Conservation (phyloP, 2,888 invertebrate species). For the Eupeodes luniger region DNA sequence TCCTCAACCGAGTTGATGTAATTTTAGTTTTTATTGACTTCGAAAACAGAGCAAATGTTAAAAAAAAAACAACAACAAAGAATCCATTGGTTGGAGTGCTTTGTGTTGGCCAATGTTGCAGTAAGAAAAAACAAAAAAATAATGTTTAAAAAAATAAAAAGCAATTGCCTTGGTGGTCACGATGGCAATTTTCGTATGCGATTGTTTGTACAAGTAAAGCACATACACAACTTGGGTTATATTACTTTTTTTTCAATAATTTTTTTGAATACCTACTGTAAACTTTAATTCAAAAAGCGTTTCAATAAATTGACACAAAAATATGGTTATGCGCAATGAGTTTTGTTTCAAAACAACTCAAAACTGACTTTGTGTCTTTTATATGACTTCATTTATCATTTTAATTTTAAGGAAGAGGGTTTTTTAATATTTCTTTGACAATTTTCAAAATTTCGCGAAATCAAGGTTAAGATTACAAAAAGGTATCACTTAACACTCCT, state of each 20-base stretch:
- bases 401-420: too few relatives aligned
- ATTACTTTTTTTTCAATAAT: not conserved
- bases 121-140: conserved; percentile 37
- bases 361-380: too few relatives aligned
- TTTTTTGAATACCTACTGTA: not conserved
- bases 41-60: conserved; percentile 47
- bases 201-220: conserved; percentile 13
- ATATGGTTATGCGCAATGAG: too few relatives aligned
- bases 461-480: too few relatives aligned
- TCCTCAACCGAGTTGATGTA: conserved; percentile 30
- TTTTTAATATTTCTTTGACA: too few relatives aligned
- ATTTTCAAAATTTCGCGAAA: too few relatives aligned
- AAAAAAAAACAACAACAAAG: conserved; percentile 4
- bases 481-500: too few relatives aligned
- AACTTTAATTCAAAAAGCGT: not conserved
- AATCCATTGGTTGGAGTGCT: conserved; percentile 66
- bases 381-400: too few relatives aligned
- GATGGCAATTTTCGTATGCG: conserved; percentile 38
- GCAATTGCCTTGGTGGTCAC: conserved; percentile 55
- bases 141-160: conserved; percentile 28
- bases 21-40: conserved; percentile 70
- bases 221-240: not conserved
- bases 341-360: too few relatives aligned
- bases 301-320: too few relatives aligned
- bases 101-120: conserved; percentile 48